Base-by-base conservation (phyloP, 2,888 invertebrate genomes). In the Venusia cambrica region DNA sequence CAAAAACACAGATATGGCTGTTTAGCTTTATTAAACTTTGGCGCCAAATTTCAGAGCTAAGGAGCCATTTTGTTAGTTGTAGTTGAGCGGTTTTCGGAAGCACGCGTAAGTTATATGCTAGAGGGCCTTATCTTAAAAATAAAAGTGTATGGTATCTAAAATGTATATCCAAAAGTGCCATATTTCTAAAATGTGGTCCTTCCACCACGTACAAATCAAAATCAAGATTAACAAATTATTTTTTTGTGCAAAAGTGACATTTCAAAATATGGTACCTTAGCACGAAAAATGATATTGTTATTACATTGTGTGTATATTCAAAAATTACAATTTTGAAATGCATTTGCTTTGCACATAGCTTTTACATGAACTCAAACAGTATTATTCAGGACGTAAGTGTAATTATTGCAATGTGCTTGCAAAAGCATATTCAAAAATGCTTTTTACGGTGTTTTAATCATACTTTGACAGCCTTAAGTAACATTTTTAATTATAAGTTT, bases 31-130 rank as follows among this genome's bases (percentile, higher is more conserved):
- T 17, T 17, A 17, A 7, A 17, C 17, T 17, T 17, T 17, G 17
- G 17, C 17, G 17, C 17, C 17, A 17, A 17, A 17, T 17, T 17
- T 17, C 17, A 17, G 16, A 16, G 16, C 16, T n/a, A 16, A 16
- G 16, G 5, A 16, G 16, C 5, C 16, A 16, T 16, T 16, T 16
- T 16, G 16, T 16, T n/a, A 16, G 16, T 16, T 16, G 16, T 6
- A n/a, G 17, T n/a, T n/a, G n/a, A n/a, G n/a, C n/a, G n/a, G n/a
- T n/a, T n/a, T n/a, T n/a, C n/a, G n/a, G n/a, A n/a, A n/a, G n/a
- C n/a, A n/a, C n/a, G n/a, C n/a, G n/a, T n/a, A n/a, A n/a, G n/a
- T n/a, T 17, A 17, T 6, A 17, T 17, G 17, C 17, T 3, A 17
- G 6, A 17, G 17, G 17, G 17, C 17, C 17, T n/a, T 17, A 17